These are phyloP conservation scores for Ephialtes manifestator DNA, from an alignment of 2,888 invertebrate genomes.

Conservation along the genomic window DNA sequence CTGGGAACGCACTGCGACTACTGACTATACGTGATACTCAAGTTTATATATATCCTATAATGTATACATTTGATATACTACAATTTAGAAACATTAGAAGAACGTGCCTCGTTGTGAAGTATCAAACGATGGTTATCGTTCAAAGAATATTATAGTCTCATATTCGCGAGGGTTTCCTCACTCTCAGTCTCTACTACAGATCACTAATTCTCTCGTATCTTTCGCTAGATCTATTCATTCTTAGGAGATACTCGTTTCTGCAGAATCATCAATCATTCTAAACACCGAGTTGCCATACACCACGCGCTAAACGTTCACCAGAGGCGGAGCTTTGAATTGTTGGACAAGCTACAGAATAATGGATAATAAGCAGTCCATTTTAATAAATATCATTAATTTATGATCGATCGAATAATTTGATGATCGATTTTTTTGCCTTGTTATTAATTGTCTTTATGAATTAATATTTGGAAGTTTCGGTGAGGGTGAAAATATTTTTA, in stretches of 20 bases:
- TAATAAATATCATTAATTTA: constrained; percentile 2
- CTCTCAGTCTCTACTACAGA: constrained; percentile 45
- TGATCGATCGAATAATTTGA: too few species aligned
- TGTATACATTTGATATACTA: constrained; percentile 45
- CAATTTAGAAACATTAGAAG: constrained; percentile 67
- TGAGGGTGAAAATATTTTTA: background rate
- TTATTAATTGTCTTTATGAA: background rate
- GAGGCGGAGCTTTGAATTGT: constrained; percentile 36
- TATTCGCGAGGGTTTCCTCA: constrained; percentile 60
- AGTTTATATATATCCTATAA: background rate
- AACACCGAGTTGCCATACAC: constrained; percentile 43
- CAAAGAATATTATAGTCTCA: constrained; percentile 55
- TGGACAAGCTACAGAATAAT: constrained; percentile 25
- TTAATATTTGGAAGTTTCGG: background rate
- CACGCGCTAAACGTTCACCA: constrained; percentile 50
- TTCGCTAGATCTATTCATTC: constrained; percentile 61
- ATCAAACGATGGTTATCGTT: constrained; percentile 66
- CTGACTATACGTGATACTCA: constrained; percentile 35
- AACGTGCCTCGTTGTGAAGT: constrained; percentile 54
- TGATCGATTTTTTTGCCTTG: background rate
- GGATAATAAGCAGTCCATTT: background rate
- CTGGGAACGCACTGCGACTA: constrained; percentile 38
- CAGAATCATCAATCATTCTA: constrained; percentile 66
- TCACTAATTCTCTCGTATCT: constrained; percentile 66
- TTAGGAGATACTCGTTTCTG: constrained; percentile 53